These are phyloP conservation scores for Saccopteryx bilineata DNA, from an alignment of 2,113 vertebrate species.

Conservation along the genomic window DNA sequence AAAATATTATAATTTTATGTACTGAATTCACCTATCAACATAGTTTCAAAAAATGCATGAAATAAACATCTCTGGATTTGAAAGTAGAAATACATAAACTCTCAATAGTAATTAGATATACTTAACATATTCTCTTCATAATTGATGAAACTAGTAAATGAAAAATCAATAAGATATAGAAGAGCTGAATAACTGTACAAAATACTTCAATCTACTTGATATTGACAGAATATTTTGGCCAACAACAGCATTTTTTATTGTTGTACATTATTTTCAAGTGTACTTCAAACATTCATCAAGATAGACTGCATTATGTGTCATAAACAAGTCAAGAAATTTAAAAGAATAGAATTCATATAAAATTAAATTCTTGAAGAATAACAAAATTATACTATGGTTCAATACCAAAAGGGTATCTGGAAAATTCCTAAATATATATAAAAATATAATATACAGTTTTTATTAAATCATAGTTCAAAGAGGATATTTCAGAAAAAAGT, in stretches of 20 bases:
- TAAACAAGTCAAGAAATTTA: background rate
- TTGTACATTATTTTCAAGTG: background rate
- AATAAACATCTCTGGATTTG: background rate
- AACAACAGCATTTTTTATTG: background rate
- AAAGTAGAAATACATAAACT: background rate
- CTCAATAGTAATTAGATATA: background rate
- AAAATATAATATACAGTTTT: background rate
- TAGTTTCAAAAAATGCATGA: background rate
- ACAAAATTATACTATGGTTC: background rate
- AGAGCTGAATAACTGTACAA: background rate
- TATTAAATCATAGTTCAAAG: background rate
- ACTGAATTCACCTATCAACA: background rate
- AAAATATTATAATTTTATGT: background rate
- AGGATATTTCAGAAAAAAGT: background rate
- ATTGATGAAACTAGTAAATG: background rate
- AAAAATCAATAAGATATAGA: conserved; percentile 32
- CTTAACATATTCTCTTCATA: background rate
- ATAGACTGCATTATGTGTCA: background rate
- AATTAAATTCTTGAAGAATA: conserved; percentile 19
- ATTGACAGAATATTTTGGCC: background rate
- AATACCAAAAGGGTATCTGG: background rate
- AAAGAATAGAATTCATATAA: conserved; percentile 2
- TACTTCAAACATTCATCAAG: background rate
- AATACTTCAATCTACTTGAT: background rate
- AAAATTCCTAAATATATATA: background rate